Base-by-base conservation (phyloP, 2,888 invertebrate species). In the Podabrus alpinus region DNA sequence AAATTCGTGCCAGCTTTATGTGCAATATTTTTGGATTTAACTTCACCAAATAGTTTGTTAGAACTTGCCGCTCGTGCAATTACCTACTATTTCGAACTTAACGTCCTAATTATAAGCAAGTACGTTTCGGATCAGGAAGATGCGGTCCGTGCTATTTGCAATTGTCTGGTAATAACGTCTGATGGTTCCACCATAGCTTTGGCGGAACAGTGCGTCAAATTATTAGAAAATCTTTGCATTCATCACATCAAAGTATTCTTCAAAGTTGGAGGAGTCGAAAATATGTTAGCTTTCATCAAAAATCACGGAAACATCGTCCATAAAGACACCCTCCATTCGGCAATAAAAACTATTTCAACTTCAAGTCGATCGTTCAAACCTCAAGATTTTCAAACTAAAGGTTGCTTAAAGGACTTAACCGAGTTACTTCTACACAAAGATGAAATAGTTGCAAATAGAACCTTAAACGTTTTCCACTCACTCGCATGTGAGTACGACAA, bases 61-160 rank as follows among this genome's bases (percentile, higher is more conserved):
- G 99, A 99, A 89, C 98, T 98, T n/a, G 99, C 99, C 64, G 99
- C 99, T 69, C 92, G 99, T 82, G 99, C 99, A 79, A 97, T 99
- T 83, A 99, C 99, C 15, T 99, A 99, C 88, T 99, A 99, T 88
- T 90, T 99, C 84, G 99, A 99, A 90, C 98, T 99, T 70, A 98
- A 98, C 83, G 98, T 98, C 71, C 99, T 99, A 89, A 99, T 99
- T 88, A 99, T 45, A 7, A 7, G 99, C n/a, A 91, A 99, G 75
- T 92, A 96, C 77, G 98, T 99, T 86, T 97, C 98, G 19, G 97
- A 98, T 62, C 98, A 99, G 85, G 98, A 99, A 85, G 99, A 99
- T 75, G 98, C 99, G 67, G 95, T 99, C 72, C 98, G 98, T 87
- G 97, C 99, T 66, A 97, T 99, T 81, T 99, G 99, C 89, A 97